Base-by-base conservation (phyloP, 2,113 vertebrate genomes). In the Phaethon lepturus region DNA sequence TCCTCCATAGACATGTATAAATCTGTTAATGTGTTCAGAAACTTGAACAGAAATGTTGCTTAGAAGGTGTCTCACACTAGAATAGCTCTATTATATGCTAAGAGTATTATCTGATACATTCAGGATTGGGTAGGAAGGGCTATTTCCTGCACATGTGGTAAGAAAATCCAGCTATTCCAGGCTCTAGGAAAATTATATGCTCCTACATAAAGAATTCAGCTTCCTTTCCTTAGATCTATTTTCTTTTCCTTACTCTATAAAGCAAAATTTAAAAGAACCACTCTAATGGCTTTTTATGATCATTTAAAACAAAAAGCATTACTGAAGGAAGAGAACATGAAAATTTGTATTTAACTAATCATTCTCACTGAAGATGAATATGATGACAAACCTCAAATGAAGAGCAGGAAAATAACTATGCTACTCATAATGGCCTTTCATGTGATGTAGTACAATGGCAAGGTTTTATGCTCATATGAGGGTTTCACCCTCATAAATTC, bases 111-210 rank as follows among this genome's bases (percentile, higher is more conserved):
- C 73, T 73, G 89, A 90, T 75, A 82, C n/a, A 60, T 66, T 88
- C 80, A 93, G 80, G 73, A 78, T 9, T 1, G 7, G 69, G 91
- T 96, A 94, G 94, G 94, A 97, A 97, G 95, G 74, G 86, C 71
- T 94, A 91, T 89, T 97, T 97, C 95, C 96, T 97, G 95, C 62
- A 73, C 87, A 95, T 87, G 86, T 91, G 94, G 80, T 94, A 93
- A 87, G 96, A 94, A 97, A 96, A 93, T 82, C 80, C 93, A 95
- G 68, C 88, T 89, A 87, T 96, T 97, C 84, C 77, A 81, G 84
- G 73, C 94, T 80, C 25, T 45, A 69, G 69, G 82, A 95, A 95
- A 95, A 96, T 59, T 20, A 91, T 60, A 92, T 63, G 77, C 81
- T 94, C 96, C 91, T 84, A 96, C 91, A 6, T 94, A 80, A 62